phyloP scores from a whole-genome alignment of 2,797 vertebrate species.

The Aplochiton taeniatus region DNA sequence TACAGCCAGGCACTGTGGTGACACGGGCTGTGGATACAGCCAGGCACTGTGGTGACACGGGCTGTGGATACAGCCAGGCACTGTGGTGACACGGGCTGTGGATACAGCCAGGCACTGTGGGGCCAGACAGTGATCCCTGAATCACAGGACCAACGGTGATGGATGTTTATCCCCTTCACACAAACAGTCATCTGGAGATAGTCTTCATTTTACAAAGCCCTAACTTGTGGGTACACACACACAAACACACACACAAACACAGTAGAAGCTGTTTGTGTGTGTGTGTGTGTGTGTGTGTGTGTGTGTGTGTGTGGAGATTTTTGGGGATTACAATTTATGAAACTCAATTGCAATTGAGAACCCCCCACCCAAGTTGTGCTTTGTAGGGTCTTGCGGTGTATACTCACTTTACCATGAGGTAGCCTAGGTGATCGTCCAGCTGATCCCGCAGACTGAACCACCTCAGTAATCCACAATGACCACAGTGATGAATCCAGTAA shows the following conservation, averaged over 20 bases:
- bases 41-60: conserved; percentile 41
- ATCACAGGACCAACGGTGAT: conserved; percentile 69
- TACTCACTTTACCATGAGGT: too few relatives aligned
- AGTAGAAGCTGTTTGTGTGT: conserved; percentile 30
- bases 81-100: too few relatives aligned
- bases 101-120: too few relatives aligned
- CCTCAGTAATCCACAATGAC: conserved; percentile 44
- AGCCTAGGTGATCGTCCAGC: conserved; percentile 48
- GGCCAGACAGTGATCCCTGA: conserved; percentile 68
- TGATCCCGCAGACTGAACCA: neutral
- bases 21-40: too few relatives aligned
- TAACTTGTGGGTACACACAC: neutral
- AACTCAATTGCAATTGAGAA: conserved; percentile 49
- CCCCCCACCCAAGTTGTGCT: conserved; percentile 44
- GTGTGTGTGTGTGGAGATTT: conserved; percentile 12
- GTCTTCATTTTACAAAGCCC: conserved; percentile 43
- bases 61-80: conserved; percentile 64
- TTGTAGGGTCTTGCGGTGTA: conserved; percentile 36
- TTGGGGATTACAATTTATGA: conserved; percentile 30
- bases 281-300: conserved; percentile 20
- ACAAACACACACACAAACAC: too few relatives aligned
- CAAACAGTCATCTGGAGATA: conserved; percentile 66
- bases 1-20: conserved; percentile 57
- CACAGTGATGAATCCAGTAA: conserved; percentile 59
- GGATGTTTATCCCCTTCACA: conserved; percentile 70